A percentile compares a stretch with the other conserved stretches of the same genome.
Evolutionary conservation across 2,113 vertebrate species (phyloP).

Genomic region (Gambusia affinis): DNA sequence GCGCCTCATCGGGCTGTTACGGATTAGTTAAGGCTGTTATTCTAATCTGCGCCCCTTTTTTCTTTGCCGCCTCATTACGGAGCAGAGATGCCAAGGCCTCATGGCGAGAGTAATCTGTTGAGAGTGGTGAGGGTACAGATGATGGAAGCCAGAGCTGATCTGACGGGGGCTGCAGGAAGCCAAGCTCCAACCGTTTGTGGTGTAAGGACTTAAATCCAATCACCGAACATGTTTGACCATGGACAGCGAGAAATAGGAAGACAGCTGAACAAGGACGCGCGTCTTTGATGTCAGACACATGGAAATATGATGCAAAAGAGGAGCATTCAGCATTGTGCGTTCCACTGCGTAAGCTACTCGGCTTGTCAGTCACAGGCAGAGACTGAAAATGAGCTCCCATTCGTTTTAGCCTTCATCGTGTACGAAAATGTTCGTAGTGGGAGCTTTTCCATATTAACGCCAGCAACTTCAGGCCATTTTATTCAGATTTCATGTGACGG

Average conservation of each 20-base stretch:
- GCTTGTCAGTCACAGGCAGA: conserved; percentile 10
- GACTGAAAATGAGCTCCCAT: neutral
- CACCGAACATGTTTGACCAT: conserved; percentile 40
- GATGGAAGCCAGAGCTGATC: conserved; percentile 39
- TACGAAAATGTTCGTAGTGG: neutral
- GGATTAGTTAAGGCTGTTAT: conserved; percentile 76
- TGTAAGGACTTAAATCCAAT: conserved; percentile 63
- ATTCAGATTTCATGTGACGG: neutral
- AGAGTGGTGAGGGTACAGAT: conserved; percentile 34
- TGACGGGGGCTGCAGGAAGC: conserved; percentile 37
- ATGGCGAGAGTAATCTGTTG: conserved; percentile 43
- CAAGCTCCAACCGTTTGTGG: conserved; percentile 40
- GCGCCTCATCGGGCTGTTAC: conserved; percentile 61
- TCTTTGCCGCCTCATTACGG: conserved; percentile 69
- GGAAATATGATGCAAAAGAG: conserved; percentile 49
- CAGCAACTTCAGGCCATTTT: neutral
- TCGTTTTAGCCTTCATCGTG: conserved; percentile 28
- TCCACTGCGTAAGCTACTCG: neutral
- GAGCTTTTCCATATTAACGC: neutral
- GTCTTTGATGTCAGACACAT: conserved; percentile 52
- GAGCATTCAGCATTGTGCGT: conserved; percentile 17
- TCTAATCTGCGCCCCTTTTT: conserved; percentile 69
- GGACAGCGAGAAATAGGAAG: conserved; percentile 32
- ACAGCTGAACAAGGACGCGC: conserved; percentile 37
- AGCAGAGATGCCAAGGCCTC: conserved; percentile 68